These are phyloP conservation scores for Aplochiton taeniatus DNA, from an alignment of 2,797 vertebrate genomes.

Conservation along the genomic window DNA sequence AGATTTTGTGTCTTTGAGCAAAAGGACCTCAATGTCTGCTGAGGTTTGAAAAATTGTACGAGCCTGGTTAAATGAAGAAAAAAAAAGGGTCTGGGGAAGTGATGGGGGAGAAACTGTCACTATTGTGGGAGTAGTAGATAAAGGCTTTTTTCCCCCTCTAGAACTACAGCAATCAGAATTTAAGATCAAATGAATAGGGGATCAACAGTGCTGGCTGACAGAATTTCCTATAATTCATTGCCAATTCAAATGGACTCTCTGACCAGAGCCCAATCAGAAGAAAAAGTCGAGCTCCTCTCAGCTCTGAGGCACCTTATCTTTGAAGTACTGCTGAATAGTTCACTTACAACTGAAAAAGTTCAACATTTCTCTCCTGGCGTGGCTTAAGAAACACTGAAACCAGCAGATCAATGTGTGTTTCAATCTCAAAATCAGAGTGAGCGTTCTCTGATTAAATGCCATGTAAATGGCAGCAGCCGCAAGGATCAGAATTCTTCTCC, in stretches of 20 bases:
- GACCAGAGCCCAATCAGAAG: slow-evolving; percentile 21
- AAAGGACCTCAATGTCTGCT: background rate
- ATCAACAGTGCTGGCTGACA: slow-evolving; percentile 27
- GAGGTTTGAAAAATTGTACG: slow-evolving; percentile 3
- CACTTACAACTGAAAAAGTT: slow-evolving; percentile 26
- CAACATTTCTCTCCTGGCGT: slow-evolving; percentile 31
- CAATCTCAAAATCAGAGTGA: slow-evolving; percentile 29
- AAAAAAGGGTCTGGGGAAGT: too few relatives aligned
- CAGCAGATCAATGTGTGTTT: slow-evolving; percentile 8
- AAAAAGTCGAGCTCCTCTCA: slow-evolving; percentile 39
- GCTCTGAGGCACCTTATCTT: slow-evolving; percentile 41
- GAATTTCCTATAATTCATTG: slow-evolving; percentile 34
- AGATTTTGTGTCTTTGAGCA: background rate
- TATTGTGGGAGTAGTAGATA: slow-evolving; percentile 32
- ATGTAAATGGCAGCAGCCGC: slow-evolving; percentile 3
- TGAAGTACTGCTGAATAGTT: slow-evolving; percentile 50
- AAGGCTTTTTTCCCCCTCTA: slow-evolving; percentile 30
- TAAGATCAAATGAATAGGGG: slow-evolving; percentile 47
- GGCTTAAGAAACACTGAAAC: background rate
- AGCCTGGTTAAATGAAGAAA: background rate
- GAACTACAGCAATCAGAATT: slow-evolving; percentile 31
- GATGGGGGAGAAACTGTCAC: background rate
- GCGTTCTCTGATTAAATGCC: slow-evolving; percentile 17
- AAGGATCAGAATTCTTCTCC: background rate
- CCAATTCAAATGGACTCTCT: slow-evolving; percentile 42